A percentile compares a stretch with the other conserved stretches of the same genome.
phyloP scores from a whole-genome alignment of 2,797 vertebrate genomes.

The Sebastes kiyomatsui region DNA sequence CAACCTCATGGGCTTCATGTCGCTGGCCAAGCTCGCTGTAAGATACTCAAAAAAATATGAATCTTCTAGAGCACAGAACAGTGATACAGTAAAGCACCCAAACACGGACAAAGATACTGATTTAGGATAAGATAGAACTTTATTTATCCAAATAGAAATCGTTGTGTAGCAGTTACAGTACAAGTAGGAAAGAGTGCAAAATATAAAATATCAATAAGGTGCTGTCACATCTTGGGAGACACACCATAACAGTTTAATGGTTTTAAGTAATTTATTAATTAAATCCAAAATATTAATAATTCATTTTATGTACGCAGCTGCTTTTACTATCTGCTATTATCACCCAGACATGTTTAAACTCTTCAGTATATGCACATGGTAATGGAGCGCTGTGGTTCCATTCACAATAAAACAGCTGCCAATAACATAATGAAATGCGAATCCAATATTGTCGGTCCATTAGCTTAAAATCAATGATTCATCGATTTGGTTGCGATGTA shows the following conservation, averaged over 20 bases:
- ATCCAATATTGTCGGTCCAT: conserved; percentile 22
- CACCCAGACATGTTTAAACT: background rate
- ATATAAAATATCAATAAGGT: no score
- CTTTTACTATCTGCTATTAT: background rate
- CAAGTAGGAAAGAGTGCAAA: background rate
- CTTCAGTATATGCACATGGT: background rate
- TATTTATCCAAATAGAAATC: background rate
- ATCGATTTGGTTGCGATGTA: conserved; percentile 31
- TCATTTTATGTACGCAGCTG: no score
- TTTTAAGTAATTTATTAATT: no score
- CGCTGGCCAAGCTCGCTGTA: conserved; percentile 92
- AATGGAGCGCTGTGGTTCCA: background rate
- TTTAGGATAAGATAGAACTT: background rate
- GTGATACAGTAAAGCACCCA: background rate
- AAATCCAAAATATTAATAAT: no score
- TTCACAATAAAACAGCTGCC: conserved; percentile 9
- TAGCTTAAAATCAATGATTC: conserved; percentile 49
- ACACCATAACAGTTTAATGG: no score
- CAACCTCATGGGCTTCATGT: conserved; percentile 98
- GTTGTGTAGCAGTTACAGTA: background rate
- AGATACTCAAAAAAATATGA: conserved; percentile 21
- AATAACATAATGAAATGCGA: conserved; percentile 37
- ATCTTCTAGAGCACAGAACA: background rate
- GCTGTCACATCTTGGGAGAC: no score
- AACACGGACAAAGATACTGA: background rate